Base-by-base conservation (phyloP, 2,113 vertebrate genomes). In the Crypturellus undulatus region DNA sequence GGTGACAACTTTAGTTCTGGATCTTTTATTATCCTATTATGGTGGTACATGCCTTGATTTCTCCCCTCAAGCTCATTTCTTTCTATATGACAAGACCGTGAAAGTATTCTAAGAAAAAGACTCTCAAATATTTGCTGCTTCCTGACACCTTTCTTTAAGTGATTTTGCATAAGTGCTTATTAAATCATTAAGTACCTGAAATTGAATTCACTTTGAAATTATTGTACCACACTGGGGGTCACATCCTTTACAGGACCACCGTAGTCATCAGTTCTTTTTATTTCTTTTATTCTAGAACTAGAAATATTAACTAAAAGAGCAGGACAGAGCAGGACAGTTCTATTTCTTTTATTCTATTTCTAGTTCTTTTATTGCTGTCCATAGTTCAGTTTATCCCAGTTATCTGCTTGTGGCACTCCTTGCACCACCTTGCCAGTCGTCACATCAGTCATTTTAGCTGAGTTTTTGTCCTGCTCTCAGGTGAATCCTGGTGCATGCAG, bases 211-310 rank as follows among this genome's bases (percentile, higher is more conserved):
- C 64, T 63, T 77, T 42, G 58, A 70, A 60, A 26, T 32, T 16
- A 79, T 28, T 34, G 80, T 45, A 3, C n/a, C 21, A 1, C 14
- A 1, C 6, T n/a, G 75, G 49, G 32, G 63, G 10, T 5, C 18
- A 24, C 2, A 0, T 43, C n/a, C 45, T 77, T 85, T 38, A 45
- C 20, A 18, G 40, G 11, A 81, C 3, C 26, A 51, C 36, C 32
- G 8, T 3, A 82, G 9, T 13, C 11, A 21, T 24, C 51, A 9
- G 1, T 24, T 54, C 51, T 34, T 42, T 42, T 2, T 0, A 16
- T n/a, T 78, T 81, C 56, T 16, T 89, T 38, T 38, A 38, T 38
- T 38, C 38, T 38, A 38, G 38, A 38, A 38, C 38, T 38, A 38
- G 38, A 38, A 38, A 38, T 38, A 38, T 38, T 38, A 38, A 38